Conservation (phyloP, 1,140 invertebrate genomes). For the Bombyx mandarina region DNA sequence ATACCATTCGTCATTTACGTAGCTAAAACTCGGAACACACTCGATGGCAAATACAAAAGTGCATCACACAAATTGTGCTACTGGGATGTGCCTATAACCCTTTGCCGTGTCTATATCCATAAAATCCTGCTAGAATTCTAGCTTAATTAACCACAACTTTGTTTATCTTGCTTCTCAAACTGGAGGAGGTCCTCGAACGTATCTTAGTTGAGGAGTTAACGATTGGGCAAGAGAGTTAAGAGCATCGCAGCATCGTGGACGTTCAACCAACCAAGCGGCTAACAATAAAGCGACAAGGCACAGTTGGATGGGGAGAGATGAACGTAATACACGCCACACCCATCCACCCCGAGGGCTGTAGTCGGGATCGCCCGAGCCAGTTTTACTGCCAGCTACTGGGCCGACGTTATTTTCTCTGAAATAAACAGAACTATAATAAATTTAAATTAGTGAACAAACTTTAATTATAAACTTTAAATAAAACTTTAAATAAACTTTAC, state of each 20-base stretch:
- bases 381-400: constrained; percentile 36
- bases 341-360: constrained; percentile 72
- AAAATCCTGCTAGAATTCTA: constrained; percentile 4
- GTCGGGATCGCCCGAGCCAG: constrained; percentile 50
- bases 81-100: not conserved
- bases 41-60: too few relatives aligned
- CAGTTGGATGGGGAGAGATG: constrained; percentile 85
- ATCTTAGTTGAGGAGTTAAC: constrained; percentile 86
- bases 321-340: constrained; percentile 82
- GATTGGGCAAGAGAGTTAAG: constrained; percentile 87
- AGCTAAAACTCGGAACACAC: too few relatives aligned
- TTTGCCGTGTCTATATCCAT: not conserved
- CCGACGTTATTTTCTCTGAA: constrained; percentile 32
- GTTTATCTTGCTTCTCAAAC: constrained; percentile 71
- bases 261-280: constrained; percentile 85
- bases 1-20: too few relatives aligned
- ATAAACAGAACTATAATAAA: constrained; percentile 6
- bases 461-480: not conserved
- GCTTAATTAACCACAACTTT: constrained; percentile 5
- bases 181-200: constrained; percentile 88
- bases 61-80: not conserved
- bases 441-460: not conserved
- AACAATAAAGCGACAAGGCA: constrained; percentile 86
- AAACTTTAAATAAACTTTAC: too few relatives aligned
- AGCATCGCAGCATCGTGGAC: constrained; percentile 86